A percentile compares a stretch with the other conserved stretches of the same genome.
These are phyloP conservation scores for Penaeus monodon DNA, from an alignment of 2,888 invertebrate genomes.

Conservation along the genomic window DNA sequence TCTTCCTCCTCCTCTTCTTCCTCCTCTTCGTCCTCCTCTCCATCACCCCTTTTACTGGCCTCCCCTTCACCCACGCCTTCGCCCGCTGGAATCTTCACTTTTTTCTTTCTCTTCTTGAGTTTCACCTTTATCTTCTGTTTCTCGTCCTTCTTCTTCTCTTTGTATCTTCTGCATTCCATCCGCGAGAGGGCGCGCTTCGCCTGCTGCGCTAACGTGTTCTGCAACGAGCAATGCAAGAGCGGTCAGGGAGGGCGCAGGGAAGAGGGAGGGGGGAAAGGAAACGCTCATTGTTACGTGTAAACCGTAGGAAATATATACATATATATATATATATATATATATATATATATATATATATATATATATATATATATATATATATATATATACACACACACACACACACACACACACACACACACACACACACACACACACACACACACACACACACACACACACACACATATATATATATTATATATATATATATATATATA, in stretches of 20 bases:
- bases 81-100: slow-evolving; percentile 8
- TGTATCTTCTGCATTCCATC: slow-evolving; percentile 64
- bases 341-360: too few species aligned
- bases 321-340: too few species aligned
- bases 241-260: too few species aligned
- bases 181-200: slow-evolving; percentile 63
- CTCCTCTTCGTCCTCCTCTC: slow-evolving; percentile 1
- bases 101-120: slow-evolving; percentile 54
- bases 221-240: not conserved
- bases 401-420: too few species aligned
- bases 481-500: too few species aligned
- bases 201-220: slow-evolving; percentile 63
- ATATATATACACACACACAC: too few species aligned
- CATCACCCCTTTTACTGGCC: slow-evolving; percentile 19
- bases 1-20: slow-evolving; percentile 3
- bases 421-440: too few species aligned
- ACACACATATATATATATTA: too few species aligned
- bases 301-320: too few species aligned
- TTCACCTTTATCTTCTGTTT: slow-evolving; percentile 56
- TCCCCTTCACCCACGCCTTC: not conserved
- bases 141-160: slow-evolving; percentile 58
- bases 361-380: too few species aligned
- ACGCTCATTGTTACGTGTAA: not conserved
- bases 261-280: not conserved
- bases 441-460: too few species aligned